These are phyloP conservation scores for Aquatica leii DNA, from an alignment of 2,888 invertebrate species.

Conservation along the genomic window DNA sequence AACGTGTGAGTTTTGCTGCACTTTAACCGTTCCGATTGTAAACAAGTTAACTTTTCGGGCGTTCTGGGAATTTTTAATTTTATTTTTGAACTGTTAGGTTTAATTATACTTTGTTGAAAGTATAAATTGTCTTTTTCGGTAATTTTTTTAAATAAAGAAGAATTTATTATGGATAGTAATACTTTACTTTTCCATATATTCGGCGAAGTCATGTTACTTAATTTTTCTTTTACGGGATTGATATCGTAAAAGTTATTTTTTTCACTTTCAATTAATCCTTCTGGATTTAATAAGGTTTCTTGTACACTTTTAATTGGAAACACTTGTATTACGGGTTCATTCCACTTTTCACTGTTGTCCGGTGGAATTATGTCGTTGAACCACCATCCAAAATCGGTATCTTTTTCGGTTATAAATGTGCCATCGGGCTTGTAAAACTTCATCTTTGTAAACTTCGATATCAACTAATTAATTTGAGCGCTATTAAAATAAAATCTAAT, in stretches of 20 bases:
- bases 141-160: constrained; percentile 17
- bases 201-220: constrained; percentile 15
- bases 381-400: constrained; percentile 52
- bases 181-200: constrained; percentile 12
- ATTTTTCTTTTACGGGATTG: constrained; percentile 15
- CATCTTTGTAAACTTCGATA: constrained; percentile 41
- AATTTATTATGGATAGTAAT: constrained; percentile 21
- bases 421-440: constrained; percentile 51
- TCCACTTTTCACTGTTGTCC: neutral
- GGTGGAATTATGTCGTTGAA: constrained; percentile 40
- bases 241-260: neutral
- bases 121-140: constrained; percentile 1
- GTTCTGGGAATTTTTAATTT: neutral
- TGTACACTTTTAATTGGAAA: constrained; percentile 11
- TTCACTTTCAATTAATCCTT: constrained; percentile 5
- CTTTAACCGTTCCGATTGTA: constrained; percentile 12
- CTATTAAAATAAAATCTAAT: constrained; percentile 5
- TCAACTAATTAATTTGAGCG: constrained; percentile 17
- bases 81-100: constrained; percentile 6
- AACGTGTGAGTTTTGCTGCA: constrained; percentile 3
- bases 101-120: constrained; percentile 8
- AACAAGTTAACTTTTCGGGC: constrained; percentile 16
- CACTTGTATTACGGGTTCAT: neutral
- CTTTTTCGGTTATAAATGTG: constrained; percentile 46
- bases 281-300: constrained; percentile 18